Percentiles rank a stretch among this genome's conserved stretches.
Conservation (phyloP, 1,140 invertebrate species). For the Bombus confusus region DNA sequence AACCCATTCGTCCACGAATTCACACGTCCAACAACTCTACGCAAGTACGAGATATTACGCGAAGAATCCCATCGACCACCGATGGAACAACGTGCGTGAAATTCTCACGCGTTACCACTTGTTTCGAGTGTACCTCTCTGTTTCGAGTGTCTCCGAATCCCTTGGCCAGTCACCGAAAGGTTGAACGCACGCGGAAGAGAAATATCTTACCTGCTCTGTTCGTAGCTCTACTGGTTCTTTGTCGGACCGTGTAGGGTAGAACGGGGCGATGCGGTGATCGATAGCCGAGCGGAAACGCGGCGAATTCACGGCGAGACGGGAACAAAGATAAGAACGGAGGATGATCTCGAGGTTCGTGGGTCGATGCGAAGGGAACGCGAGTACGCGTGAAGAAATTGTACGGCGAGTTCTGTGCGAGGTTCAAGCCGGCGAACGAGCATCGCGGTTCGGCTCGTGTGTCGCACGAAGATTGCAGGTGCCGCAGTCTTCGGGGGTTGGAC, state of each 20-base stretch:
- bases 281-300: not conserved
- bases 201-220: constrained; percentile 19
- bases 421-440: constrained; percentile 63
- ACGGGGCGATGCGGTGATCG: not conserved
- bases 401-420: too few species aligned
- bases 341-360: constrained; percentile 19
- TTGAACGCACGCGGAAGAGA: not conserved
- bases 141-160: not conserved
- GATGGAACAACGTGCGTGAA: not conserved
- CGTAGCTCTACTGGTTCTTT: not conserved
- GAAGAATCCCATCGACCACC: constrained; percentile 12
- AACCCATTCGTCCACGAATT: not conserved
- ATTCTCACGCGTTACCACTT: constrained; percentile 14
- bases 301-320: constrained; percentile 2
- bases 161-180: too few species aligned
- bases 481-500: constrained; percentile 73
- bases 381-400: constrained; percentile 7
- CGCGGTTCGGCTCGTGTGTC: constrained; percentile 60
- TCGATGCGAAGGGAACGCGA: constrained; percentile 4
- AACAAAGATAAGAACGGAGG: not conserved
- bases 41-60: not conserved
- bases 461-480: constrained; percentile 76
- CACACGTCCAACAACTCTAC: not conserved
- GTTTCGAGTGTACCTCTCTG: too few species aligned
- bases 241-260: not conserved